These are phyloP conservation scores for Chascanopsetta lugubris DNA, from an alignment of 2,113 vertebrate genomes.

Conservation along the genomic window DNA sequence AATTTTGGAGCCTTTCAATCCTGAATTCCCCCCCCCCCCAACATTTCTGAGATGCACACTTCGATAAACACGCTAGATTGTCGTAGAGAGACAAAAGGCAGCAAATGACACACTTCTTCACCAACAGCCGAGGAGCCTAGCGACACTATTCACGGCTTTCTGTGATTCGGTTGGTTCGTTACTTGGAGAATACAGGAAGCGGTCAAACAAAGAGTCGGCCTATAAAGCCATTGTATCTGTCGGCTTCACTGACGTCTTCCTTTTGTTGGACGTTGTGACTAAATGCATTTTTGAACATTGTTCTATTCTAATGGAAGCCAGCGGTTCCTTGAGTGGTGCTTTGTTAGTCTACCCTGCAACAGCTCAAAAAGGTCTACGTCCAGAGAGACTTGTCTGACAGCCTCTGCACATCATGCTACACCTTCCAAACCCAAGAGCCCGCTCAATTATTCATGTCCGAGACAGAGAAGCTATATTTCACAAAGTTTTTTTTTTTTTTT, in stretches of 20 bases:
- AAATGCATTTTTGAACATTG: slow-evolving; percentile 52
- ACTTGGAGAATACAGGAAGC: no score
- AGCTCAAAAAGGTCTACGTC: slow-evolving; percentile 43
- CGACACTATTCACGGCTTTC: no score
- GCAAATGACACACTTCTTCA: no score
- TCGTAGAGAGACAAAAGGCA: no score
- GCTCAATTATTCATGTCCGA: slow-evolving; percentile 68
- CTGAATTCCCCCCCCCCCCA: not conserved
- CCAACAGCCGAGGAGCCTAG: no score
- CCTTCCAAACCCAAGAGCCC: slow-evolving; percentile 45
- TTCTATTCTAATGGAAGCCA: slow-evolving; percentile 57
- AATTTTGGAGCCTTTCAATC: slow-evolving; percentile 16
- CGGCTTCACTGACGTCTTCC: slow-evolving; percentile 22
- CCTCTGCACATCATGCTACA: slow-evolving; percentile 33
- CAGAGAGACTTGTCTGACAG: slow-evolving; percentile 51
- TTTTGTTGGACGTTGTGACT: slow-evolving; percentile 21
- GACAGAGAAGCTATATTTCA: slow-evolving; percentile 55
- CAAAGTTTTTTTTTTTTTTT: slow-evolving; percentile 43
- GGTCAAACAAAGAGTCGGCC: no score
- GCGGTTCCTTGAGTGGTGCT: slow-evolving; percentile 41
- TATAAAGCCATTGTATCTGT: slow-evolving; percentile 11
- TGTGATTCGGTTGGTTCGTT: no score
- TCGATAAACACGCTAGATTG: not conserved
- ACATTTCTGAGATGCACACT: not conserved
- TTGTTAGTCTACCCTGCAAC: slow-evolving; percentile 56